Evolutionary conservation across 2,888 invertebrate species (phyloP).

Genomic region (Meteorus cinctellus): DNA sequence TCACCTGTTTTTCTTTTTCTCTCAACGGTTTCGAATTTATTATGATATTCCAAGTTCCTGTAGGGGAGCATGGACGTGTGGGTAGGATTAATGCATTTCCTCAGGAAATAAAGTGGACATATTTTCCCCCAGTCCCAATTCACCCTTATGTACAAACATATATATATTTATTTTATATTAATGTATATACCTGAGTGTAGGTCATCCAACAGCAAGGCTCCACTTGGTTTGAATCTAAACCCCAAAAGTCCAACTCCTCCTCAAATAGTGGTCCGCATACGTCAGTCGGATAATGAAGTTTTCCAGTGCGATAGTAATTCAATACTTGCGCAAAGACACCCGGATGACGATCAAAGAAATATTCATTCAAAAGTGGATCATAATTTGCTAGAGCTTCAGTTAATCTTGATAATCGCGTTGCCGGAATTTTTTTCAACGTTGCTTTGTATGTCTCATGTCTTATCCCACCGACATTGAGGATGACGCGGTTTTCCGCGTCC

Average conservation of each 20-base stretch:
- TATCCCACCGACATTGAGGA: conserved; percentile 98
- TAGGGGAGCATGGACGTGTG: not conserved
- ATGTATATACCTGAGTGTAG: conserved; percentile 85
- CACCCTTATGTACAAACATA: not conserved
- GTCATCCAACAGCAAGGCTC: conserved; percentile 99
- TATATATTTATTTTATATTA: conserved; percentile 1
- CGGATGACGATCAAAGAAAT: conserved; percentile 99
- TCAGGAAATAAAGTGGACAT: not conserved
- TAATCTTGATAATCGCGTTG: conserved; percentile 92
- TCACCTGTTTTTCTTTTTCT: not conserved
- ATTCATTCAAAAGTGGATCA: conserved; percentile 99
- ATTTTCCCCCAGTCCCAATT: not conserved
- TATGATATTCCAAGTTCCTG: not conserved
- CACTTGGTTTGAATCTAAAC: conserved; percentile 98
- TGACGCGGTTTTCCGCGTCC: conserved; percentile 99
- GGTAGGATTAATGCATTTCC: not conserved
- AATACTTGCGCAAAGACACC: conserved; percentile 97
- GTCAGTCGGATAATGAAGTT: conserved; percentile 98
- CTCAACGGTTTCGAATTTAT: not conserved
- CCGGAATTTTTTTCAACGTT: conserved; percentile 97
- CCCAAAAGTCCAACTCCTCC: conserved; percentile 99
- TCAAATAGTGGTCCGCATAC: conserved; percentile 99
- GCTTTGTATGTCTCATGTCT: conserved; percentile 97
- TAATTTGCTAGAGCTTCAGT: conserved; percentile 99
- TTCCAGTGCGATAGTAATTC: conserved; percentile 98